phyloP scores from a whole-genome alignment of 1,140 invertebrate genomes.

The Listronotus bonariensis region DNA sequence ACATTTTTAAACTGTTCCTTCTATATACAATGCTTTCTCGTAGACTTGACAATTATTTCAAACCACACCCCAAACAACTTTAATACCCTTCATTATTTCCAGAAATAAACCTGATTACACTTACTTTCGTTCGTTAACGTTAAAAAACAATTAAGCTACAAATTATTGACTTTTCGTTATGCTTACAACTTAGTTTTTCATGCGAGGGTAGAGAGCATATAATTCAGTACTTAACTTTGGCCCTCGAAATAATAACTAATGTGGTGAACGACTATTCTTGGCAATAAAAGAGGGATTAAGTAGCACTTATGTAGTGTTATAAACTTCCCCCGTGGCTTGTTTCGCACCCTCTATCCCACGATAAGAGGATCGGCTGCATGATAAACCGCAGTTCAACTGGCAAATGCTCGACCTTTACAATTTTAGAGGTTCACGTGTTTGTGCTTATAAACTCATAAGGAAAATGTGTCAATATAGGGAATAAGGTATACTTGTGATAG shows the following conservation, averaged over 20 bases:
- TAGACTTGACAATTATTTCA: too few relatives aligned
- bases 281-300: constrained; percentile 39
- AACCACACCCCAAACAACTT: too few relatives aligned
- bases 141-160: neutral
- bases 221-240: constrained; percentile 39
- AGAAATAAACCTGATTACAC: neutral
- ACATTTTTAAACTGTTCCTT: too few relatives aligned
- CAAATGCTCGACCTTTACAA: constrained; percentile 31
- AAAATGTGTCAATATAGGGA: constrained; percentile 4
- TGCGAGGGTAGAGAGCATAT: constrained; percentile 26
- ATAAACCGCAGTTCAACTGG: constrained; percentile 33
- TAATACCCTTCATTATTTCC: too few relatives aligned
- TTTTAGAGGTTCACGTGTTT: constrained; percentile 24
- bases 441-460: constrained; percentile 22
- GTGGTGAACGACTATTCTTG: constrained; percentile 31
- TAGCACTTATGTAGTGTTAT: constrained; percentile 36
- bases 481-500: neutral
- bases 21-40: too few relatives aligned
- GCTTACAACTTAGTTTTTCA: constrained; percentile 5
- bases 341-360: constrained; percentile 31
- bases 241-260: constrained; percentile 35
- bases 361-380: constrained; percentile 31
- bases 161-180: constrained; percentile 8
- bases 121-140: neutral
- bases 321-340: constrained; percentile 26